phyloP scores from a whole-genome alignment of 2,888 invertebrate genomes.

The Ceratothoa steindachneri region DNA sequence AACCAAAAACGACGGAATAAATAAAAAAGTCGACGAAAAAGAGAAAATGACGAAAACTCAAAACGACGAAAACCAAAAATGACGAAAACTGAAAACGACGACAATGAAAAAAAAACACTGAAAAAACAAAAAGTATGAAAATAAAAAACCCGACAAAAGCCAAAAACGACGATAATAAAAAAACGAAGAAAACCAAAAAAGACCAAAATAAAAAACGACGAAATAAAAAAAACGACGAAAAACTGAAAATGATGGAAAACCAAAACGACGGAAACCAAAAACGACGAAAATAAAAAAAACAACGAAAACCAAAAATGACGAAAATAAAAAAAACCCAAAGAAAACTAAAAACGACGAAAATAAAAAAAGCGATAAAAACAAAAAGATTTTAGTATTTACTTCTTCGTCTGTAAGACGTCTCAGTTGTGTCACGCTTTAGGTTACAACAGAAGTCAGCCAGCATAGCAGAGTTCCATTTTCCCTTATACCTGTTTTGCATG shows the following conservation, averaged over 20 bases:
- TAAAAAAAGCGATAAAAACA: background rate
- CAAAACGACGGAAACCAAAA: background rate
- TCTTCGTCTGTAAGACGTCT: too few relatives aligned
- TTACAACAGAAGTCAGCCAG: too few relatives aligned
- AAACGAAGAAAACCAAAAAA: background rate
- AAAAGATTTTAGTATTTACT: too few relatives aligned
- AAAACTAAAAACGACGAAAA: background rate
- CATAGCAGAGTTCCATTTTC: too few relatives aligned
- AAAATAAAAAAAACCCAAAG: background rate
- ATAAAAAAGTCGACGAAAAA: background rate
- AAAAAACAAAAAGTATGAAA: background rate
- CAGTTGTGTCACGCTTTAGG: too few relatives aligned
- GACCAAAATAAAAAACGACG: background rate
- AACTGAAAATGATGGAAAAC: background rate
- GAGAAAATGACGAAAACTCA: background rate
- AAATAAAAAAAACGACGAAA: background rate
- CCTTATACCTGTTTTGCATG: too few relatives aligned
- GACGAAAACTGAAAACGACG: background rate
- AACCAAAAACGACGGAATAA: background rate
- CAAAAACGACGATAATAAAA: background rate
- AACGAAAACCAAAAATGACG: background rate
- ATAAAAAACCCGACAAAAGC: background rate
- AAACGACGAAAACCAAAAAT: background rate
- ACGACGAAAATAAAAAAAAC: background rate
- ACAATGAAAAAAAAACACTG: background rate